Evolutionary conservation across 1,140 invertebrate genomes (phyloP).

Genomic region (Euwallacea similis): DNA sequence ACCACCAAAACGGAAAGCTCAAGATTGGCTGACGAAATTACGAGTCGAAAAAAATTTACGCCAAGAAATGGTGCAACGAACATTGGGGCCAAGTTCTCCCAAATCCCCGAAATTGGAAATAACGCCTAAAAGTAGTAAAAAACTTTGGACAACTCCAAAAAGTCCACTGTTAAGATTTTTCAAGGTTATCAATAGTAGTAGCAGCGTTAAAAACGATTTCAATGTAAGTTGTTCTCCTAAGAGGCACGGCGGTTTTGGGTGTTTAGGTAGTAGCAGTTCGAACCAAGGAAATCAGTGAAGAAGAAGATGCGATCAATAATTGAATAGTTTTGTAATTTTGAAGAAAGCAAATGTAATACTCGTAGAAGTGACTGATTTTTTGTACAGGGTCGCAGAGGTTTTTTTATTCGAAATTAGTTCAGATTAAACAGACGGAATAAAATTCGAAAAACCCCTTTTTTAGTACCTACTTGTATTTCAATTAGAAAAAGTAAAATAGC

Average conservation of each 20-base stretch:
- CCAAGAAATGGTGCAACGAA: slow-evolving; percentile 42
- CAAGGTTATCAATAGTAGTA: slow-evolving; percentile 42
- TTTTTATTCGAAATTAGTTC: too few species aligned
- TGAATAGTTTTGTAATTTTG: too few species aligned
- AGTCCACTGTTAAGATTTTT: slow-evolving; percentile 49
- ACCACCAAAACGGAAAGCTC: slow-evolving; percentile 66
- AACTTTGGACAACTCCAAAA: slow-evolving; percentile 20
- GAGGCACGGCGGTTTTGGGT: slow-evolving; percentile 5
- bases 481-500: too few species aligned
- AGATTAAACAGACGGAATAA: too few species aligned
- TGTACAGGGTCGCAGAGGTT: too few species aligned
- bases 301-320: too few species aligned
- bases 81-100: slow-evolving; percentile 28
- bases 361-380: too few species aligned
- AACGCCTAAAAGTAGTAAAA: slow-evolving; percentile 33
- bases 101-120: slow-evolving; percentile 40
- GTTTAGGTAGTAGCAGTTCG: too few species aligned
- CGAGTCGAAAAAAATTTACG: slow-evolving; percentile 59
- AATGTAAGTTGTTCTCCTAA: slow-evolving; percentile 29
- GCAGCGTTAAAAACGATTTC: slow-evolving; percentile 16
- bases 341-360: too few species aligned
- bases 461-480: too few species aligned
- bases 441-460: too few species aligned
- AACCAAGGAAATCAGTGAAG: too few species aligned
- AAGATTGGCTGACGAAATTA: slow-evolving; percentile 74